These are phyloP conservation scores for Hippocampus barbouri DNA, from an alignment of 2,113 vertebrate species.

Conservation along the genomic window DNA sequence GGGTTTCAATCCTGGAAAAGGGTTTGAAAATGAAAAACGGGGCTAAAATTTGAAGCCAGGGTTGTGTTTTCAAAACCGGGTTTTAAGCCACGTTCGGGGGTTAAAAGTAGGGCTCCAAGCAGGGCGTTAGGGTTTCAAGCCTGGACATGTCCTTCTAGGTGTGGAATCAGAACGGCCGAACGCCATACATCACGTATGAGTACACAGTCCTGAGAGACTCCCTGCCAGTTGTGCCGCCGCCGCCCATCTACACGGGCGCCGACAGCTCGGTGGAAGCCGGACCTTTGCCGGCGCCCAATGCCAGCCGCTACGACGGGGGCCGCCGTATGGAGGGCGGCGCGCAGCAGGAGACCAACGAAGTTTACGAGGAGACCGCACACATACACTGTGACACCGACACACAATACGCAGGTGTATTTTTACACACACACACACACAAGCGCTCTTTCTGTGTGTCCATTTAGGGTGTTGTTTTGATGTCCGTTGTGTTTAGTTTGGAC, in stretches of 20 bases:
- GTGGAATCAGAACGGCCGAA: conserved; percentile 94
- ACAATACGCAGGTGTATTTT: conserved; percentile 63
- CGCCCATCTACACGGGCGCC: conserved; percentile 79
- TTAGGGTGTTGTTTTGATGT: background rate
- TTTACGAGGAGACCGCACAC: conserved; percentile 78
- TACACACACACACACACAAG: background rate
- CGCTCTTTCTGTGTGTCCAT: background rate
- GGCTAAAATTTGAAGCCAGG: background rate
- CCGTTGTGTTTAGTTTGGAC: background rate
- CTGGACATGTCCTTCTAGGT: conserved; percentile 68
- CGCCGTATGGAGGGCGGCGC: conserved; percentile 66
- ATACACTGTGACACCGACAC: conserved; percentile 77
- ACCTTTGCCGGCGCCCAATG: conserved; percentile 72
- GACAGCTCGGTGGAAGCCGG: conserved; percentile 67
- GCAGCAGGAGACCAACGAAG: conserved; percentile 90
- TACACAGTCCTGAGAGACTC: conserved; percentile 88
- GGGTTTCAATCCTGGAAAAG: no score
- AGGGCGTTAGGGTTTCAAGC: background rate
- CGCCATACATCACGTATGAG: conserved; percentile 92
- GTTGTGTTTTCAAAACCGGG: background rate
- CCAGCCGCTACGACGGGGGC: conserved; percentile 69
- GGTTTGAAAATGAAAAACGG: no score
- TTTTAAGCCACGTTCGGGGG: no score
- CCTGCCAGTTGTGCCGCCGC: conserved; percentile 71
- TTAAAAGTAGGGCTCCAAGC: background rate